Evolutionary conservation across 2,888 invertebrate species (phyloP), one percentile per base, ranked within the genome.

Genomic region (Scrobipalpa atriplicella): DNA sequence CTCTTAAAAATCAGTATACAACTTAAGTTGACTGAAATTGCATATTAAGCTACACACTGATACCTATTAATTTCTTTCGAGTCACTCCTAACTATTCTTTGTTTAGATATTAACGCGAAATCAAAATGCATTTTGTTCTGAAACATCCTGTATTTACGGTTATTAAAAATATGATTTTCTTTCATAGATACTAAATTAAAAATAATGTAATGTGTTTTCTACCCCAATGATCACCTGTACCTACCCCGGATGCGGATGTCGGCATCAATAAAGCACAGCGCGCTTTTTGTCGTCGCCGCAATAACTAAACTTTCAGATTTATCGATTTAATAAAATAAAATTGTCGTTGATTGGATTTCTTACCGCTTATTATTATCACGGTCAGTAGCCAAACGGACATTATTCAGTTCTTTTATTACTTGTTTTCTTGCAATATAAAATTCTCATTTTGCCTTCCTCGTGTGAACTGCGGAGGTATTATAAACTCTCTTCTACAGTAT

Each of bases 311-410:
- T 21, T 54, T 11, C 10, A 19, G 54, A 19, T 21, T 21, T 21
- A 19, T 18, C 19, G 21, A 39, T n/a, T n/a, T 36, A 63, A 60
- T 60, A 67, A 52, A 63, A 60, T 60, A 67, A 52, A 64, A 67
- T 52, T 38, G 67, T 38, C 51, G 38, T 41, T 67, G 52, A 63
- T 52, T 64, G 63, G 41, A 64, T 65, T 38, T 56, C 68, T 73
- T 68, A 73, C 72, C 72, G 63, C 61, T 63, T 21, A 69, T 64
- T 62, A 69, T 65, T 21, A 73, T 52, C 43, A 70, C 36, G 11
- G 64, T 38, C 16, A 72, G 16, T 62, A 54, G 67, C 71, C 64
- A 67, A 65, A 68, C 63, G 54, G 65, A 67, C 73, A 73, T 73
- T 68, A 69, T 69, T 68, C 65, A 64, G 62, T 62, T 63, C n/a